Conservation (phyloP, 2,888 invertebrate genomes). For the Cordilura impudica region DNA sequence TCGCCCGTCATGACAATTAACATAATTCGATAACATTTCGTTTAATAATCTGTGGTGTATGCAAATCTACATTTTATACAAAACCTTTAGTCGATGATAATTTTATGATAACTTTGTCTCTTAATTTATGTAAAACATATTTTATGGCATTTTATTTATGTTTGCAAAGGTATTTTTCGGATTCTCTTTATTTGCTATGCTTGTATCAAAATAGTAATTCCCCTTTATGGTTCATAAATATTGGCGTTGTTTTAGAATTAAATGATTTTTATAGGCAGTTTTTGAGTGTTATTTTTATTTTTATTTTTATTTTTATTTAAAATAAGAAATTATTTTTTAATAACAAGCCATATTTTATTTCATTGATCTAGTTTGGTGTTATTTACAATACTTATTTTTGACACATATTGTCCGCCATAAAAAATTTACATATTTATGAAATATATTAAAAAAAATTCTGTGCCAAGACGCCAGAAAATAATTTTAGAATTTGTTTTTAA, state of each 20-base stretch:
- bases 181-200: not conserved
- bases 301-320: not conserved
- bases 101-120: slow-evolving; percentile 8
- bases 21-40: slow-evolving; percentile 33
- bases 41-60: slow-evolving; percentile 35
- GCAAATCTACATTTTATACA: not conserved
- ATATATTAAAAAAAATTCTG: no score
- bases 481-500: no score
- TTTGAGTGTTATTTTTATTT: not conserved
- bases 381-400: no score
- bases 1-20: not conserved
- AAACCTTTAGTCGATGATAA: not conserved
- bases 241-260: no score
- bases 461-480: no score
- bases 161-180: not conserved
- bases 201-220: not conserved
- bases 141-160: no score
- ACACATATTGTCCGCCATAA: no score
- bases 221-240: not conserved
- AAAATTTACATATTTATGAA: no score
- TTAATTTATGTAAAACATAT: slow-evolving; percentile 33
- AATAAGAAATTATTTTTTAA: no score
- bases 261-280: slow-evolving; percentile 19
- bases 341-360: no score
- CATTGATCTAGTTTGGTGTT: no score